Base-by-base conservation (phyloP, 2,797 vertebrate genomes). In the Hephaestus fuliginosus region DNA sequence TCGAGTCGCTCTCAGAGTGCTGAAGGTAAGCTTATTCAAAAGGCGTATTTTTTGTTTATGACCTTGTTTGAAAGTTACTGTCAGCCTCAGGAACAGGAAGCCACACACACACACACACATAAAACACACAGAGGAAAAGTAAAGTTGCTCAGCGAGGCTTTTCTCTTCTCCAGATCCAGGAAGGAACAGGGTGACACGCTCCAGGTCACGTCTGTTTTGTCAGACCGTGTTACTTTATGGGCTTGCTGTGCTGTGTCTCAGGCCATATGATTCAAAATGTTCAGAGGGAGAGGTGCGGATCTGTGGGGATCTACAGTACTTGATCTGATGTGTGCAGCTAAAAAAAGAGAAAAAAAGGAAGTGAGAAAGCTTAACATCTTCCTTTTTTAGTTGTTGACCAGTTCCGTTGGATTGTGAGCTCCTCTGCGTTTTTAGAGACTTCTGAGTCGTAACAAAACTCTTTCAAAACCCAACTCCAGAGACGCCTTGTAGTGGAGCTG, bases 1-100 rank as follows among this genome's bases (percentile, higher is more conserved):
- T 83, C 46, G 73, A 81, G 72, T 60, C 11, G 18, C 65, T 78
- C 60, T 78, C 53, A 57, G 57, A 66, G 71, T 61, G 43, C 81
- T 87, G 48, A 92, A 94, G 93, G 94, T 95, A 93, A 92, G 92
- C 62, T 81, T 81, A 79, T 83, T 91, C 36, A 69, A 65, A 80
- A 80, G 73, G 36, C 39, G 72, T 75, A 92, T 68, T 81, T 87
- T 68, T 81, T 87, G 69, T 91, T 86, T 49, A 63, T 83, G 77
- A 89, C 78, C 81, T 82, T 89, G 87, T 91, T 92, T 91, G 69
- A 93, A 93, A 85, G 82, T 84, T 83, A 71, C 83, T 91, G 90
- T 93, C 90, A 90, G 85, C 76, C 49, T 68, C 84, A 88, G 86
- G 89, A 89, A 89, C 81, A 95, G 71, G 93, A 95, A 84, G 7